These are phyloP conservation scores for Thripadectes ignobilis DNA, from an alignment of 2,797 vertebrate species.

Conservation along the genomic window DNA sequence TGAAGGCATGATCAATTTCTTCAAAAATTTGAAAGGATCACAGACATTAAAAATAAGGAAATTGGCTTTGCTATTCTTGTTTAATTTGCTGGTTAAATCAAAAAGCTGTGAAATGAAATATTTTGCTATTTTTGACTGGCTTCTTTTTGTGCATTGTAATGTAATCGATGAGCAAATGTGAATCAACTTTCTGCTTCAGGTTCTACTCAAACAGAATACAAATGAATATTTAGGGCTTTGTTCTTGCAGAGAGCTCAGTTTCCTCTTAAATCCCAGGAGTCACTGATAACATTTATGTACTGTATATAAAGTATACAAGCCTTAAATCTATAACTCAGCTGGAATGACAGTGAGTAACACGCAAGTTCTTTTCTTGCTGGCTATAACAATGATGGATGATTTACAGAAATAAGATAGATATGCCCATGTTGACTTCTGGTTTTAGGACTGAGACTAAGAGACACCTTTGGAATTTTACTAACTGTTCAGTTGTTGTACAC, in stretches of 20 bases:
- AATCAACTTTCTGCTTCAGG: slow-evolving; percentile 10
- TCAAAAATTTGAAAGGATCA: slow-evolving; percentile 2
- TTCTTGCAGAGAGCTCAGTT: not conserved
- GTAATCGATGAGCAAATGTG: slow-evolving; percentile 4
- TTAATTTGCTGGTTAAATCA: slow-evolving; percentile 13
- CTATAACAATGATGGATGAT: not conserved
- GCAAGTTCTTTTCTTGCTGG: not conserved
- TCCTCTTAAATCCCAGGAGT: not conserved
- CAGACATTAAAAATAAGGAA: slow-evolving; percentile 4
- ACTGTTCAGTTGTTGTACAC: not conserved
- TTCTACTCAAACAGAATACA: not conserved
- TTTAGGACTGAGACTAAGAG: not conserved
- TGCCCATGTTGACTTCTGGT: not conserved
- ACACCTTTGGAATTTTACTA: slow-evolving; percentile 4
- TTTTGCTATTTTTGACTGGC: not conserved
- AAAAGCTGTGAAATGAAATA: slow-evolving; percentile 22
- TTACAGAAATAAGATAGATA: not conserved
- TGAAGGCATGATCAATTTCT: not conserved
- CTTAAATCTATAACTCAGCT: not conserved
- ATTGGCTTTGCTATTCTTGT: slow-evolving; percentile 7
- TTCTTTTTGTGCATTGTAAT: not conserved
- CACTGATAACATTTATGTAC: not conserved
- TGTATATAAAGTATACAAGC: not conserved
- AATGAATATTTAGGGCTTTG: not conserved
- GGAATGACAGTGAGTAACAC: not conserved